Base-by-base conservation (phyloP, 2,888 invertebrate species). In the Poecilus cupreus region DNA sequence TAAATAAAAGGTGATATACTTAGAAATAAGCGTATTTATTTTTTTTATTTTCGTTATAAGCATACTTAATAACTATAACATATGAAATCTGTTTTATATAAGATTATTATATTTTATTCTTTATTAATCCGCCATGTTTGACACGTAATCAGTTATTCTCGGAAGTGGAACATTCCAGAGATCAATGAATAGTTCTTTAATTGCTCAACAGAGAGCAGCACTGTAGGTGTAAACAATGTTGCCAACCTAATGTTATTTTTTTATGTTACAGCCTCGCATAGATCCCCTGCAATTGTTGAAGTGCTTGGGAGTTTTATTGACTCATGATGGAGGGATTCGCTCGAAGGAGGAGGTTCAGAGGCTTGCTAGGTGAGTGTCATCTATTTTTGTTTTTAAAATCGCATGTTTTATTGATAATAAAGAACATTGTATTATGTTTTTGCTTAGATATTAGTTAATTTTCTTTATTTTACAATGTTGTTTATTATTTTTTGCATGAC, bases 241-340 rank as follows among this genome's bases (percentile, higher is more conserved):
- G 32, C 75, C 75, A 64, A 79, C 37, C 68, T 79, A 32, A 79
- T 79, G 43, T n/a, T 49, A 76, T 84, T 86, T 83, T 85, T 87
- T 90, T 88, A 88, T 89, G 83, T 90, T 93, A 82, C 93, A 98
- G 98, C 97, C 97, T 82, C 95, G 97, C 70, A 97, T 97, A 87
- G 97, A 97, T 90, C 97, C 97, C 76, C 91, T 95, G 84, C 96
- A 97, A 88, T 91, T 98, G 85, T 91, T 98, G 83, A 96, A 94
- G 89, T 97, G 97, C 89, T 92, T 98, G 82, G 94, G 95, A 87
- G 96, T 97, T 83, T 92, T 98, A 76, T 90, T 98, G 83, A 94
- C 95, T 77, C 93, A 94, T 11, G 93, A 92, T 86, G 98, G 98
- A 81, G 97, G 97, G 60, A 97, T 98, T 86, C 94, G 95, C 87